Base-by-base conservation (phyloP, 2,888 invertebrate species). In the Calliphora vomitoria region DNA sequence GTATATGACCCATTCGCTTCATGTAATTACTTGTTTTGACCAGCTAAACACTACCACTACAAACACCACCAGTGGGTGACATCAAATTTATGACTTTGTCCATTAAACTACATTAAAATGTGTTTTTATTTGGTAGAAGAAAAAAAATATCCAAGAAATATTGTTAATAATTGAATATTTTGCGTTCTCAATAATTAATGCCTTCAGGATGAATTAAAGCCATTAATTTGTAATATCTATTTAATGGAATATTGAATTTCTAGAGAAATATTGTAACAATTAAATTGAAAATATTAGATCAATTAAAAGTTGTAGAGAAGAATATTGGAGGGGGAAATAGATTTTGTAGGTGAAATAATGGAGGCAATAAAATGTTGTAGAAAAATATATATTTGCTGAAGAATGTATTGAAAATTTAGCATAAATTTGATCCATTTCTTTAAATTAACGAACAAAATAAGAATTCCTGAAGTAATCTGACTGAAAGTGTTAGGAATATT, bases 21-120 rank as follows among this genome's bases (percentile, higher is more conserved):
- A 71, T 82, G 85, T 87, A 87, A 87, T 87, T 87, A 82, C 87
- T 87, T 87, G 87, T 85, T 87, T 85, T 85, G 87, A 87, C 87
- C 85, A 87, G 62, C 55, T 64, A 47, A 86, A 82, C 85, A 86
- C 82, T 53, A 71, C 20, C 75, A 80, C 20, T 75, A 53, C 79
- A 79, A 53, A 41, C 44, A 78, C 60, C 86, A 83, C 81, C 83
- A 86, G 86, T 86, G 88, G 86, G 86, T 83, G 88, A 88, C 86
- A 86, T 86, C 83, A 81, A 86, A 86, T 84, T 86, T 87, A 87
- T 87, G 85, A 79, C 82, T 82, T 87, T 79, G 79, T 80, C 35
- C 35, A 71, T 85, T 87, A 81, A 85, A 75, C 62, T 53, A 31
- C 35, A 76, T 84, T 84, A 68, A 79, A 76, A 76, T 62, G 71